These are phyloP conservation scores for Chaunax sp. DNA, from an alignment of 2,797 vertebrate genomes.

Conservation along the genomic window DNA sequence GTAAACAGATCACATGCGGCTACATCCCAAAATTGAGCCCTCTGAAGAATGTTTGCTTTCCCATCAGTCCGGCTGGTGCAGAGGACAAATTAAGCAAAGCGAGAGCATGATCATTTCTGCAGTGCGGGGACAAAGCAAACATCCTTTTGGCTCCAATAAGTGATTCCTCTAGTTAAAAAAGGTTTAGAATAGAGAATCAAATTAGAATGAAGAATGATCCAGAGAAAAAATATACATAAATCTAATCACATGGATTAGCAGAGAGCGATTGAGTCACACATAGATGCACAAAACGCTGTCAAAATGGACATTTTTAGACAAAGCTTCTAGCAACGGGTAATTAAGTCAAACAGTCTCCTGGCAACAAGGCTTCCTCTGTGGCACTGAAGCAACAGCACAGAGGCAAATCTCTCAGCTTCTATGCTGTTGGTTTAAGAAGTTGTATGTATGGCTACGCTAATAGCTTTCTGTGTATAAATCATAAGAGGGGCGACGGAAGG, in stretches of 20 bases:
- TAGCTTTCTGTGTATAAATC: conserved; percentile 23
- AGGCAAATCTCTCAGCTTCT: conserved; percentile 18
- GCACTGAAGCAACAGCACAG: conserved; percentile 25
- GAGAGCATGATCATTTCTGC: no score
- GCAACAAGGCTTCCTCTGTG: conserved; percentile 40
- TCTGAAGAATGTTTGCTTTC: conserved; percentile 59
- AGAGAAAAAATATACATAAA: not conserved
- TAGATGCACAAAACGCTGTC: conserved; percentile 10
- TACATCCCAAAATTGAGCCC: conserved; percentile 43
- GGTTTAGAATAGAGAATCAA: not conserved
- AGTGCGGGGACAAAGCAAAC: not conserved
- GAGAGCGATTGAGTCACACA: conserved; percentile 3
- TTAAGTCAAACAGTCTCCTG: conserved; percentile 43
- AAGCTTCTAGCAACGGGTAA: conserved; percentile 36
- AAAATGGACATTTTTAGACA: conserved; percentile 35
- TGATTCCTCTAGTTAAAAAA: no score
- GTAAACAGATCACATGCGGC: conserved; percentile 52
- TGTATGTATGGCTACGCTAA: conserved; percentile 21
- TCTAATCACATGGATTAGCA: not conserved
- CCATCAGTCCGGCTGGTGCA: conserved; percentile 41
- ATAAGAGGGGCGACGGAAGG: conserved; percentile 11
- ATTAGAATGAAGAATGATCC: not conserved
- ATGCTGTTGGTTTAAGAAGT: conserved; percentile 25
- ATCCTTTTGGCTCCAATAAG: not conserved
- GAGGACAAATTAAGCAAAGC: not conserved